phyloP scores from a whole-genome alignment of 1,140 invertebrate genomes.

The Proctacanthus coquilletti region DNA sequence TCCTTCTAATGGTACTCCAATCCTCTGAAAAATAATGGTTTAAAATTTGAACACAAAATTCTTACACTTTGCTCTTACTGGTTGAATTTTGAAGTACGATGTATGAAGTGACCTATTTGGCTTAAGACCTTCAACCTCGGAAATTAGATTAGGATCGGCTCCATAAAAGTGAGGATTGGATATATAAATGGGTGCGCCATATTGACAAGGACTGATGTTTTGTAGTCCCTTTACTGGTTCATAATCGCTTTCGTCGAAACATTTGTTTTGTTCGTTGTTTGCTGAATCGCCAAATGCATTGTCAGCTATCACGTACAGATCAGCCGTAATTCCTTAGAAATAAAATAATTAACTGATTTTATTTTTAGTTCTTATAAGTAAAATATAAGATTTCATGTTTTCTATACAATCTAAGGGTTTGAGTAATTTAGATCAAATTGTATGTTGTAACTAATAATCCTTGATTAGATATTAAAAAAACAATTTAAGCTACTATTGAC shows the following conservation, averaged over 20 bases:
- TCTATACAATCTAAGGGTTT: no score
- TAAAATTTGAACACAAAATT: background rate
- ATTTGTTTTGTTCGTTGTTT: constrained; percentile 56
- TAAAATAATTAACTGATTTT: background rate
- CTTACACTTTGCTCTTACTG: constrained; percentile 38
- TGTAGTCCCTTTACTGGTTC: constrained; percentile 62
- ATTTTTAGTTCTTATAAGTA: no score
- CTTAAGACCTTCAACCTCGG: constrained; percentile 55
- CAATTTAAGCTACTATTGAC: no score
- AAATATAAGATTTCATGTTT: no score
- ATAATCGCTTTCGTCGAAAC: constrained; percentile 55
- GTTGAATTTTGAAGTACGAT: constrained; percentile 74
- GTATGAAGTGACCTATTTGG: constrained; percentile 54
- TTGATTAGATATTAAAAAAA: no score
- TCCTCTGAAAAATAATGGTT: constrained; percentile 45
- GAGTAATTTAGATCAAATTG: background rate
- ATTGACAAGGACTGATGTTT: constrained; percentile 75
- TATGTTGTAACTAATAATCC: no score
- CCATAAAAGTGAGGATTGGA: constrained; percentile 82
- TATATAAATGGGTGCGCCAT: constrained; percentile 69
- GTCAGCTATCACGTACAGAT: constrained; percentile 53
- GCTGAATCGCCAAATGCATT: constrained; percentile 50
- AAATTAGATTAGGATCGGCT: constrained; percentile 53
- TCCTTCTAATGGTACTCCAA: constrained; percentile 68
- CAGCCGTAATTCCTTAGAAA: constrained; percentile 42